These are phyloP conservation scores for Pelochelys cantorii DNA, from an alignment of 2,797 vertebrate genomes.

Conservation along the genomic window DNA sequence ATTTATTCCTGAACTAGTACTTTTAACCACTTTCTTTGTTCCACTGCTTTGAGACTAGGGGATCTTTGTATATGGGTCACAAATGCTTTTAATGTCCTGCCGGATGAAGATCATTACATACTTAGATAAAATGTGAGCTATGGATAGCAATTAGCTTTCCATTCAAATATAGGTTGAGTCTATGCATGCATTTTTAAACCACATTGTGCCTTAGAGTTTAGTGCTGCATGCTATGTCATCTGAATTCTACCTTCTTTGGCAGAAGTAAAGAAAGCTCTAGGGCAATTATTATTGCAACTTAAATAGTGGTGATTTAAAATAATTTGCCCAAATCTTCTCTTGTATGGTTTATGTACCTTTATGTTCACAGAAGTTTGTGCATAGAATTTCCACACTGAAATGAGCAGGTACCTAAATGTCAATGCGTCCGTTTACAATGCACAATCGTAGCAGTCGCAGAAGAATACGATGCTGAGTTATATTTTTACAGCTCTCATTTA, in stretches of 20 bases:
- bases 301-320: slow-evolving; percentile 8
- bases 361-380: slow-evolving; percentile 19
- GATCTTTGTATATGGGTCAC: rapidly evolving
- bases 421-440: slow-evolving; percentile 68
- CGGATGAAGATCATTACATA: background rate
- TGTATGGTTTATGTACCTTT: background rate
- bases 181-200: background rate
- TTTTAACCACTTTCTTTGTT: background rate
- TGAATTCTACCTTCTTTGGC: background rate
- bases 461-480: slow-evolving; percentile 69
- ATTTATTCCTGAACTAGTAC: background rate
- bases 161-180: background rate
- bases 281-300: background rate
- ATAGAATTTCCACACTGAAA: slow-evolving; percentile 45
- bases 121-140: background rate
- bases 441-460: slow-evolving; percentile 67
- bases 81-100: background rate
- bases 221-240: background rate
- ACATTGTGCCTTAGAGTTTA: background rate
- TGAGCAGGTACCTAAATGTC: slow-evolving; percentile 66
- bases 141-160: background rate
- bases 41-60: background rate
- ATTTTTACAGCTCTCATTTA: background rate
- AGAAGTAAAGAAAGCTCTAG: background rate
- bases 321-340: background rate